A percentile compares a stretch with the other conserved stretches of the same genome.
Evolutionary conservation across 2,113 vertebrate genomes (phyloP).

Genomic region (Callipepla squamata): DNA sequence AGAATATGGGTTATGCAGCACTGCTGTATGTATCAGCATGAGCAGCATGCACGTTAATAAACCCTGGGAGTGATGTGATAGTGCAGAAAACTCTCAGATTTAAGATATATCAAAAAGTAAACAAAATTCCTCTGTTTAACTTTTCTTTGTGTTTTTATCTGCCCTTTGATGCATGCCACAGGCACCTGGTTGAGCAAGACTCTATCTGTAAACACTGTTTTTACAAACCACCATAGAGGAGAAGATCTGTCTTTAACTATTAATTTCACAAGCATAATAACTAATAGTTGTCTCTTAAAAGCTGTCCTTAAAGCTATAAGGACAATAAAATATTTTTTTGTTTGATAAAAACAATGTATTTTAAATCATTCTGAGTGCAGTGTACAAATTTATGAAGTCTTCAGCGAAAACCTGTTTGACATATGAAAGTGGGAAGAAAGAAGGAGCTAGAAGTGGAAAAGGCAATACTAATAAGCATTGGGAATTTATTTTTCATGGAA

Average conservation of each 20-base stretch:
- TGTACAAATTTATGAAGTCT: not conserved
- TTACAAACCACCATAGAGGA: not conserved
- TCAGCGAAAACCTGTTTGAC: not conserved
- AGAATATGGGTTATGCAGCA: not conserved
- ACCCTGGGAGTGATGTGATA: fast-evolving
- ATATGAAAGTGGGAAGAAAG: not conserved
- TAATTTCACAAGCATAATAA: not conserved
- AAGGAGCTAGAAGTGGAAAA: not conserved
- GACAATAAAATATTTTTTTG: too few relatives aligned
- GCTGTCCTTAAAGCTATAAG: not conserved
- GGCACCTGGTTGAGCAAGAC: not conserved
- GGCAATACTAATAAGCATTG: not conserved
- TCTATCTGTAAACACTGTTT: not conserved
- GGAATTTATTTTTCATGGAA: not conserved
- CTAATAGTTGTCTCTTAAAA: not conserved
- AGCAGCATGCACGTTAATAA: not conserved
- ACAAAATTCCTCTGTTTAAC: not conserved
- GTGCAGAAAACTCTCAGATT: not conserved
- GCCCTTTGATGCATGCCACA: not conserved
- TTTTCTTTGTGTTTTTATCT: not conserved
- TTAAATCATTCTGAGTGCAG: not conserved
- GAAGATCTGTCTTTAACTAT: not conserved
- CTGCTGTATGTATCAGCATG: not conserved
- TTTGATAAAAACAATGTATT: not conserved
- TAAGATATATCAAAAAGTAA: not conserved